Percentiles rank a stretch among this genome's conserved stretches.
These are phyloP conservation scores for Scomberomorus guttatus DNA, from an alignment of 2,797 vertebrate genomes.

Conservation along the genomic window DNA sequence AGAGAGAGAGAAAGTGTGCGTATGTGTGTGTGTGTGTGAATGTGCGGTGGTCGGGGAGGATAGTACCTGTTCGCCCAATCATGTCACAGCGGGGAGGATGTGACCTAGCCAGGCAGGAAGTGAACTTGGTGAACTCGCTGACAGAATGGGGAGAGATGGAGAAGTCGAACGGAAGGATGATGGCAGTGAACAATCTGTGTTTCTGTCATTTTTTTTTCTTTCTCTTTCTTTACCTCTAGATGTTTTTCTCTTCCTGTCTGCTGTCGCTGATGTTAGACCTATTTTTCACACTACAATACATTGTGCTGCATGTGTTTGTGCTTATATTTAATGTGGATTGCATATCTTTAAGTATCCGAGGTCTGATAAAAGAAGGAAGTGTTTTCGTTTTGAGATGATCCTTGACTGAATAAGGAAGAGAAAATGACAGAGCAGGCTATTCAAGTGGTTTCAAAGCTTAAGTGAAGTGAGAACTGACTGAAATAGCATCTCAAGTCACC, in stretches of 20 bases:
- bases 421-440: conserved; percentile 53
- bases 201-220: not conserved
- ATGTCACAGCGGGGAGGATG: conserved; percentile 53
- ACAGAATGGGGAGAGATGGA: conserved; percentile 6
- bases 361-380: conserved; percentile 19
- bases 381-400: conserved; percentile 46
- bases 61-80: conserved; percentile 55
- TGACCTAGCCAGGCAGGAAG: conserved; percentile 68
- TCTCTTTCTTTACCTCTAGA: not conserved
- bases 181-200: conserved; percentile 1
- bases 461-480: conserved; percentile 53
- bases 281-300: not conserved
- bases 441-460: conserved; percentile 67
- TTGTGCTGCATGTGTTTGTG: not conserved
- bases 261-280: not conserved
- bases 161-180: not conserved
- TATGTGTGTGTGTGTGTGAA: not conserved
- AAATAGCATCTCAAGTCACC: conserved; percentile 68
- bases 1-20: not conserved
- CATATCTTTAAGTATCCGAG: conserved; percentile 30
- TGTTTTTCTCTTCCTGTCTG: not conserved
- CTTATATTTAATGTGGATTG: conserved; percentile 20
- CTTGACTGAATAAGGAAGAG: conserved; percentile 40
- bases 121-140: conserved; percentile 54
- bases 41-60: not conserved